Percentiles rank a stretch among this genome's conserved stretches.
These are phyloP conservation scores for Apis mellifera DNA, from an alignment of 1,140 invertebrate species.

Conservation along the genomic window Amel_HAv3.1 CM009945.2:8068501-8069000, in stretches of 20 bases:
- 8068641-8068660: conserved; percentile 80
- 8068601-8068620: conserved; percentile 78
- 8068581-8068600: conserved; percentile 80
- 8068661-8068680: background rate
- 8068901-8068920: conserved; percentile 84
- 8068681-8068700: background rate
- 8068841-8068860: conserved; percentile 83
- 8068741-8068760: no score
- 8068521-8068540: conserved; percentile 85
- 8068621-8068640: conserved; percentile 81
- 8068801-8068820: conserved; percentile 74
- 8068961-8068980: no score
- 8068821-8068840: conserved; percentile 83
- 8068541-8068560: conserved; percentile 81
- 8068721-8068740: no score
- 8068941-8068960: background rate
- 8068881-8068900: conserved; percentile 82
- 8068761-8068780: no score
- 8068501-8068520: conserved; percentile 85
- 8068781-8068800: background rate
- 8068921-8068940: conserved; percentile 47
- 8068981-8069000: no score
- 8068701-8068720: background rate
- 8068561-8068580: conserved; percentile 79
- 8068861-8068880: conserved; percentile 81